Base-by-base conservation (phyloP, 2,797 vertebrate genomes). In the Gymnopithys bicolor region DNA sequence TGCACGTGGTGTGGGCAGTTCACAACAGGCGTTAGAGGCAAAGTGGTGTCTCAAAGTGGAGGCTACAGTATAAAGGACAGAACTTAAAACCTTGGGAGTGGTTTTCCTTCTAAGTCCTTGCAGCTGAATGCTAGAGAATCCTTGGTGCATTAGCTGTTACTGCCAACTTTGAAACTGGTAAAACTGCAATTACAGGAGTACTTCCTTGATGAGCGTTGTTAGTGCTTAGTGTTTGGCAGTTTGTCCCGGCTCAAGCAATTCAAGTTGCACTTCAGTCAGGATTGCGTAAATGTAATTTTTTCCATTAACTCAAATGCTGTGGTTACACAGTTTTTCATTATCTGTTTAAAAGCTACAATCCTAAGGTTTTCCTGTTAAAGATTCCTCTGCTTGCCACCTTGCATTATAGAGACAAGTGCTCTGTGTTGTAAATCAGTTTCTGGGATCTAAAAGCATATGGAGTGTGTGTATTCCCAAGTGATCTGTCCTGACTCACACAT, bases 401-500 rank as follows among this genome's bases (percentile, higher is more conserved):
- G 25, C 37, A 9, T 51, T 94, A 15, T 37, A 62, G 76, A 59
- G 81, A 43, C 6, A 32, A 81, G 27, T 43, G 7, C 21, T 32
- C 14, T 37, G 28, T 53, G 49, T 81, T 67, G 64, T 68, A 87
- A 32, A 69, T 91, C 59, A 56, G 16, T 60, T 80, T 39, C 73
- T 63, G 53, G 68, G 66, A 78, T 91, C 74, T 74, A 30, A 86
- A 25, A 39, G 80, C 86, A 68, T 81, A 90, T 53, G 66, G 88
- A 78, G 80, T 60, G 55, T 83, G 83, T 81, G 43, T 87, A 85
- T 81, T 89, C 94, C 94, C 89, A 76, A 90, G 90, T 93, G 84
- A 73, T 92, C 46, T 68, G 84, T 86, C 66, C 55, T 68, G 77
- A 81, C 62, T 96, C 89, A 37, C 71, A 8, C 83, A 77, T 87